Evolutionary conservation across 1,140 invertebrate species (phyloP).

Genomic region (Drosophila repleta): DNA sequence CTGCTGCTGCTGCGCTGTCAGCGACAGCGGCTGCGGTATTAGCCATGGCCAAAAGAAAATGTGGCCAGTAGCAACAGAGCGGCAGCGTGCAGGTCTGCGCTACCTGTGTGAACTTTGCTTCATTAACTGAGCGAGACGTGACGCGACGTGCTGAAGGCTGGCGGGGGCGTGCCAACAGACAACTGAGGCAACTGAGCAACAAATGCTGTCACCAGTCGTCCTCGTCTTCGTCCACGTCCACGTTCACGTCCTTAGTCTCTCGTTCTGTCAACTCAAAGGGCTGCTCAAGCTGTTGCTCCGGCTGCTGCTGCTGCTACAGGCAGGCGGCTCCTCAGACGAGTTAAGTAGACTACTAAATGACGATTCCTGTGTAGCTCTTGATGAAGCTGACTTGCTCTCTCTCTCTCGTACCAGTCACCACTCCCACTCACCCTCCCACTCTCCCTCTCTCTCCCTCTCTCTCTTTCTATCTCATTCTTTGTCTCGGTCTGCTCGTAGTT

Average conservation of each 20-base stretch:
- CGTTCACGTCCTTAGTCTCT: not conserved
- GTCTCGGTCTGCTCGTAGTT: not conserved
- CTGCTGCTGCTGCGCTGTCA: constrained; percentile 53
- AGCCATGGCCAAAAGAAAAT: constrained; percentile 53
- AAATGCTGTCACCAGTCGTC: constrained; percentile 61
- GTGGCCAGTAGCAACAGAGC: constrained; percentile 8
- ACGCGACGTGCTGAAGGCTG: not conserved
- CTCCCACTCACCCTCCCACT: not conserved
- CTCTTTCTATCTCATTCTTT: constrained; percentile 28
- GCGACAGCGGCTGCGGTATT: constrained; percentile 57
- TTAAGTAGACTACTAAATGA: constrained; percentile 82
- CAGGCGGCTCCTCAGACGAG: constrained; percentile 73
- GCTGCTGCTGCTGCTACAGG: constrained; percentile 43
- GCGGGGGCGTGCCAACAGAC: not conserved
- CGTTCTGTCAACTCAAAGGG: constrained; percentile 63
- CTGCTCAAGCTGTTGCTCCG: constrained; percentile 60
- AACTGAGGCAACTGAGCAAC: constrained; percentile 39
- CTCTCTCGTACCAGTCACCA: not conserved
- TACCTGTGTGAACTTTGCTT: constrained; percentile 65
- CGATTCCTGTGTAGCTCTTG: constrained; percentile 31
- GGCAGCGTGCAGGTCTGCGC: constrained; percentile 27
- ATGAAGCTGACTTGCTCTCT: constrained; percentile 28
- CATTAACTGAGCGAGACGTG: constrained; percentile 54
- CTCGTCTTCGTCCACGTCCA: not conserved
- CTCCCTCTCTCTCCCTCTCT: not conserved